Conservation (phyloP, 2,113 vertebrate species). For the Cyphomyrus plagiostoma region DNA sequence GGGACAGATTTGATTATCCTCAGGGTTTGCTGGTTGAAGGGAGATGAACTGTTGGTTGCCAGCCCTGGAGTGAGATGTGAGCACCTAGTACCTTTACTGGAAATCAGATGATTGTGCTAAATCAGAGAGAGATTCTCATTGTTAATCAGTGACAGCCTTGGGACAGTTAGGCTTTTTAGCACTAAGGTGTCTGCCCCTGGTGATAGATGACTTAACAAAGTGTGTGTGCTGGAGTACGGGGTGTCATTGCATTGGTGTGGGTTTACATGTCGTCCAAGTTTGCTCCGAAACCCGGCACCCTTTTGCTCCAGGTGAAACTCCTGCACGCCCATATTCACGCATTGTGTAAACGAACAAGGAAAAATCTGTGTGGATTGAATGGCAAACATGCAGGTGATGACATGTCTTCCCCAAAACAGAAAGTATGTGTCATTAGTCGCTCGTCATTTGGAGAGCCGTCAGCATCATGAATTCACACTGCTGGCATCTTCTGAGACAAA, state of each 20-base stretch:
- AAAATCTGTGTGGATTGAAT: conserved; percentile 57
- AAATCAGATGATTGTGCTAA: not conserved
- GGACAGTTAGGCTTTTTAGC: not conserved
- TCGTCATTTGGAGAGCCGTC: conserved; percentile 24
- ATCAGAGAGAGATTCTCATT: not conserved
- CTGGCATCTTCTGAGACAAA: conserved; percentile 20
- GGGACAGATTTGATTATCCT: not conserved
- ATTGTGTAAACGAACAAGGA: conserved; percentile 65
- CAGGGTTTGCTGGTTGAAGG: not conserved
- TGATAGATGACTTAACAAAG: conserved; percentile 23
- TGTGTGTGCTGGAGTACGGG: not conserved
- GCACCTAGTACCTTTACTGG: not conserved
- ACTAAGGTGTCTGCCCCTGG: not conserved
- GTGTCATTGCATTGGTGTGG: conserved; percentile 27
- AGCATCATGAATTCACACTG: conserved; percentile 19
- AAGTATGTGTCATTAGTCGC: conserved; percentile 56
- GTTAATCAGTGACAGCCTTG: not conserved
- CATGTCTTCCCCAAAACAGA: conserved; percentile 49
- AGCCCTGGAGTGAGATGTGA: not conserved
- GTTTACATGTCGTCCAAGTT: conserved; percentile 50
- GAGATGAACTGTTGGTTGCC: not conserved
- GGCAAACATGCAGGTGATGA: conserved; percentile 65
- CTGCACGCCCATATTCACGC: conserved; percentile 56
- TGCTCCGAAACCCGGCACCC: conserved; percentile 58
- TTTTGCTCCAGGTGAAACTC: conserved; percentile 59